phyloP scores from a whole-genome alignment of 2,797 vertebrate species.

The Spea hammondii region DNA sequence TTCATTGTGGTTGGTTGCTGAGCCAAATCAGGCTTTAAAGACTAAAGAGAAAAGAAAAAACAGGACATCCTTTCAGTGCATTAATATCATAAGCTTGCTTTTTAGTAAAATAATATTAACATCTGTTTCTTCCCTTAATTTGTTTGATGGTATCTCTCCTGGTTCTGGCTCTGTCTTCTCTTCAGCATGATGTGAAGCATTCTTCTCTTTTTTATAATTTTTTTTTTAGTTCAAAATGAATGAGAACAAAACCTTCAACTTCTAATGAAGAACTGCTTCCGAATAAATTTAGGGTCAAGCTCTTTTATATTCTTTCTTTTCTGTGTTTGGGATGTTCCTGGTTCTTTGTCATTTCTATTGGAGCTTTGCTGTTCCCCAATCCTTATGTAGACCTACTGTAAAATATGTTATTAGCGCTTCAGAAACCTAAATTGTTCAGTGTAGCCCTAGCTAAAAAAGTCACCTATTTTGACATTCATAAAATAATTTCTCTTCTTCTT shows the following conservation, averaged over 20 bases:
- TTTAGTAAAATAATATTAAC: conserved; percentile 23
- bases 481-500: background rate
- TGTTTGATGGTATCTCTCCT: conserved; percentile 19
- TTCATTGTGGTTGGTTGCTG: conserved; percentile 20
- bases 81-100: conserved; percentile 17
- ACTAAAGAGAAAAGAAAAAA: conserved; percentile 5
- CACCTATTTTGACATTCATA: background rate
- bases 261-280: background rate
- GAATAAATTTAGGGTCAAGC: background rate
- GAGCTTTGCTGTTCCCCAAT: background rate
- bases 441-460: background rate
- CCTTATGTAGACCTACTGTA: no score
- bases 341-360: background rate
- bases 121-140: conserved; percentile 32
- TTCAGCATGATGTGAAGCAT: conserved; percentile 12
- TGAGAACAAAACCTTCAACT: background rate
- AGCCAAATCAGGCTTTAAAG: conserved; percentile 34
- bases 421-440: background rate
- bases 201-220: background rate
- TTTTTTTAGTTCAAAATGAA: background rate
- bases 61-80: conserved; percentile 27
- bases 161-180: conserved; percentile 6
- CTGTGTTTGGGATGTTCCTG: background rate
- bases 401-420: background rate
- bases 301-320: no score